These are phyloP conservation scores for Melangyna quadrimaculata DNA, from an alignment of 2,888 invertebrate species.

Conservation along the genomic window DNA sequence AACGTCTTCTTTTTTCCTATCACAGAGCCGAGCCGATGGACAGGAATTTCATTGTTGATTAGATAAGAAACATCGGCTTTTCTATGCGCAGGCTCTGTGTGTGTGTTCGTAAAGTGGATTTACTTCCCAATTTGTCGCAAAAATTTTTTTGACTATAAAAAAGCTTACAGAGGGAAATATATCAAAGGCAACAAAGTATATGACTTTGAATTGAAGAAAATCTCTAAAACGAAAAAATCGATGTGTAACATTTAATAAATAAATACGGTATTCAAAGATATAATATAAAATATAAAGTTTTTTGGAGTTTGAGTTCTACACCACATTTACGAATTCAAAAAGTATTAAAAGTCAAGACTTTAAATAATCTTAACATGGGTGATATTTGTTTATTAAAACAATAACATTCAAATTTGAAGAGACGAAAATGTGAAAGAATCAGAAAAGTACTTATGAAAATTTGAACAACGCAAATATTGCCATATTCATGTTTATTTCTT, in stretches of 20 bases:
- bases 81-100: slow-evolving; percentile 36
- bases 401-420: too few species aligned
- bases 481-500: too few species aligned
- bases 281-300: too few species aligned
- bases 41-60: slow-evolving; percentile 31
- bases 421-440: too few species aligned
- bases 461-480: too few species aligned
- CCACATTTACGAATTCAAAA: too few species aligned
- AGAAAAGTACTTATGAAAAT: too few species aligned
- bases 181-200: not conserved
- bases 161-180: not conserved
- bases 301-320: too few species aligned
- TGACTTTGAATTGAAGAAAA: not conserved
- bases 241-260: not conserved
- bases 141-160: not conserved
- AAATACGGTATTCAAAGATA: too few species aligned
- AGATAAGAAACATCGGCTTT: slow-evolving; percentile 24
- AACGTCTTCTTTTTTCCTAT: slow-evolving; percentile 27
- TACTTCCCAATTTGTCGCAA: not conserved
- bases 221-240: not conserved
- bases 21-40: slow-evolving; percentile 10
- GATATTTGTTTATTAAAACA: too few species aligned
- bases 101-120: slow-evolving; percentile 6
- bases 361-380: too few species aligned
- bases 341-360: too few species aligned